Percentiles rank a stretch among this genome's conserved stretches.
phyloP scores from a whole-genome alignment of 2,888 invertebrate genomes.

The Agrotis exclamationis region DNA sequence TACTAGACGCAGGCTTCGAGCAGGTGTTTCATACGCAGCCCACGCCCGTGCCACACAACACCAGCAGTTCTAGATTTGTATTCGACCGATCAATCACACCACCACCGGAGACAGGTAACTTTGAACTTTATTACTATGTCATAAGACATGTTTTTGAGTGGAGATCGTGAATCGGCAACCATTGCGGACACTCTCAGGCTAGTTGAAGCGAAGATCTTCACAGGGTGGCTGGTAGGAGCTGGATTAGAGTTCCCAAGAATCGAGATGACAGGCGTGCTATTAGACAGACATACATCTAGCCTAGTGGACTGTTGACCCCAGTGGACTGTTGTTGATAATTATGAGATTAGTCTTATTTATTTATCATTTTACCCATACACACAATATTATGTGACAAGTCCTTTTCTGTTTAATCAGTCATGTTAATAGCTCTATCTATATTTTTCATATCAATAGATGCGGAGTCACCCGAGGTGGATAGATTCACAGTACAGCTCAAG shows the following conservation, averaged over 20 bases:
- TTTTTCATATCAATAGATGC: constrained; percentile 84
- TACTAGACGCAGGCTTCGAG: constrained; percentile 95
- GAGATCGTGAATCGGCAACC: background rate
- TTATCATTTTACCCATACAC: too few species aligned
- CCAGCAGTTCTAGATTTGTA: constrained; percentile 79
- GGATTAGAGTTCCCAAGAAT: background rate
- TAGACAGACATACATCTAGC: background rate
- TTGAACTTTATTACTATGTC: background rate
- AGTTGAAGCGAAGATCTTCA: background rate
- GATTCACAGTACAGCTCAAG: constrained; percentile 97
- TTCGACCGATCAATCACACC: constrained; percentile 85
- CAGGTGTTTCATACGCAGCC: constrained; percentile 93
- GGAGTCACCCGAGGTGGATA: constrained; percentile 97
- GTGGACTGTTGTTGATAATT: background rate
- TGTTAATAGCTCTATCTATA: background rate
- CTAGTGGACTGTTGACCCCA: too few species aligned
- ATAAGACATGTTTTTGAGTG: background rate
- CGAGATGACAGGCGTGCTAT: background rate
- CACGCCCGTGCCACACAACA: constrained; percentile 71
- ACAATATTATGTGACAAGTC: too few species aligned
- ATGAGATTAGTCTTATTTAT: background rate
- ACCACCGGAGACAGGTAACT: constrained; percentile 80
- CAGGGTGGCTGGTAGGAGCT: background rate
- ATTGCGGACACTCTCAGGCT: background rate
- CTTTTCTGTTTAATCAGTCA: too few species aligned